Conservation (phyloP, 2,888 invertebrate genomes). For the Aporophyla nigra region DNA sequence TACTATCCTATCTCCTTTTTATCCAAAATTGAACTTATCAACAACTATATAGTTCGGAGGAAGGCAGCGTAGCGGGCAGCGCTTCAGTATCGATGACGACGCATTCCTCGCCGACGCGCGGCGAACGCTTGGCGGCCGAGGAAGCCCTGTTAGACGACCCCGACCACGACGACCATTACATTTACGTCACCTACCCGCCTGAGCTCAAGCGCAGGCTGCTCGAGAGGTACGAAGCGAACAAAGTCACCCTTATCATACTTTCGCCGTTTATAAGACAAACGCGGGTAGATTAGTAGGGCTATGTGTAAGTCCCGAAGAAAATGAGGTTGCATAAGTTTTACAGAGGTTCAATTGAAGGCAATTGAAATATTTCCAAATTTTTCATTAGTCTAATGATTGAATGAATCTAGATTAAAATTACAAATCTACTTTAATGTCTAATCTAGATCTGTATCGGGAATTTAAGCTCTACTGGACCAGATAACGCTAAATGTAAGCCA, state of each 20-base stretch:
- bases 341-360: background rate
- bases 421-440: conserved; percentile 2
- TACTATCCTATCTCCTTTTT: conserved; percentile 34
- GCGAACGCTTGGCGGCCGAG: conserved; percentile 85
- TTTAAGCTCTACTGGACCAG: conserved; percentile 46
- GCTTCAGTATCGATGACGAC: conserved; percentile 93
- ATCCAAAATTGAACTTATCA: conserved; percentile 40
- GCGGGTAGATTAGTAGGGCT: conserved; percentile 75
- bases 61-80: conserved; percentile 92
- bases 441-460: conserved; percentile 17
- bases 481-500: conserved; percentile 33
- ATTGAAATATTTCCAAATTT: conserved; percentile 10
- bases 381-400: background rate
- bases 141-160: conserved; percentile 84
- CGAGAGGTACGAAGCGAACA: conserved; percentile 92
- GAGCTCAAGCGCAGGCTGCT: conserved; percentile 95
- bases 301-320: background rate
- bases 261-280: conserved; percentile 84
- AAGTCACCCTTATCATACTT: conserved; percentile 83
- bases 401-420: background rate
- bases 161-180: conserved; percentile 94
- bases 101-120: conserved; percentile 92
- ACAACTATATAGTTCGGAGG: conserved; percentile 91
- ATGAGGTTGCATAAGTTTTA: background rate
- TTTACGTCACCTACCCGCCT: conserved; percentile 97